Conservation (phyloP, 2,113 vertebrate genomes). For the Noctilio leporinus region DNA sequence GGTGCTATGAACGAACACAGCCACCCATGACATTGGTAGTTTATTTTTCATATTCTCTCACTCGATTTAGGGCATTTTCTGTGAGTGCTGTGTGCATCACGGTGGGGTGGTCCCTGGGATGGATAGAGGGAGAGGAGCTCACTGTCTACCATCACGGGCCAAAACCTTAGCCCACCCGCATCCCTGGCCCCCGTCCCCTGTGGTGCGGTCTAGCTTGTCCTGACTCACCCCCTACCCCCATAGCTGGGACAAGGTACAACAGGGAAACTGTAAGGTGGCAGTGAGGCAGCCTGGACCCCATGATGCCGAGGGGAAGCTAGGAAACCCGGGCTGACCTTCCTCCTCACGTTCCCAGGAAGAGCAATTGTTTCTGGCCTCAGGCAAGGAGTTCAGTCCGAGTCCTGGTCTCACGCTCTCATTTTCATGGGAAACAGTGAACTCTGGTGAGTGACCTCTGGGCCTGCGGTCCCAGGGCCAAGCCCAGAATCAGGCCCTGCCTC, state of each 20-base stretch:
- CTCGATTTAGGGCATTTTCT: not conserved
- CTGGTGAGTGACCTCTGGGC: too few relatives aligned
- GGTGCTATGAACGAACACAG: not conserved
- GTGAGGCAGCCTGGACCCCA: not conserved
- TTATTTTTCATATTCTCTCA: not conserved
- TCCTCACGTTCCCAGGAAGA: not conserved
- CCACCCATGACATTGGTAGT: not conserved
- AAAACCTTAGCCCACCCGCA: too few relatives aligned
- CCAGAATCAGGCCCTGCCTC: not conserved
- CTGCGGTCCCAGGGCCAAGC: too few relatives aligned
- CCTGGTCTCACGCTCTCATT: not conserved
- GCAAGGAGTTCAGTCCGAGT: not conserved
- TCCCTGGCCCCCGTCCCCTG: not conserved
- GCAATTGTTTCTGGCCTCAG: not conserved
- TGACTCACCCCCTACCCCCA: not conserved
- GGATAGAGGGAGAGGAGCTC: not conserved
- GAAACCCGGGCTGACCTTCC: not conserved
- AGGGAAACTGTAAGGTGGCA: not conserved
- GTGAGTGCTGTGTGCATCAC: too few relatives aligned
- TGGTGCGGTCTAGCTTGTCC: not conserved
- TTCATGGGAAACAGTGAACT: too few relatives aligned
- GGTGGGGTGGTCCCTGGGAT: not conserved
- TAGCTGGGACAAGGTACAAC: too few relatives aligned
- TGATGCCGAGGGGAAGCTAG: not conserved
- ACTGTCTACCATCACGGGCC: too few relatives aligned